Evolutionary conservation across 2,888 invertebrate species (phyloP).

Genomic region (Thymelicus lineola): DNA sequence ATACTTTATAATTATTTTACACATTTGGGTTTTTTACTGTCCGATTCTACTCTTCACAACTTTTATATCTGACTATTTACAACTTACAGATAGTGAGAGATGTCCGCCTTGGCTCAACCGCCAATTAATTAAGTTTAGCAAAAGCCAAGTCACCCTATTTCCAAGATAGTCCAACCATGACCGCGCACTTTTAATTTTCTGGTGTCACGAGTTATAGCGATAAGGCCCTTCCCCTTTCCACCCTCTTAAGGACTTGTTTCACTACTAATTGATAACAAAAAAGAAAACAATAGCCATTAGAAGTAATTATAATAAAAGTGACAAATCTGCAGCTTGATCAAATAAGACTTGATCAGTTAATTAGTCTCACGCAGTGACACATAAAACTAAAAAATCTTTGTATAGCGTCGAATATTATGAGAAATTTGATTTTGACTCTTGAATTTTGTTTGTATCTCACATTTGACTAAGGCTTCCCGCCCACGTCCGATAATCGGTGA

Average conservation of each 20-base stretch:
- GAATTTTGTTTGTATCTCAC: no score
- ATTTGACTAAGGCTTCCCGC: no score
- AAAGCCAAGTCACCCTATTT: slow-evolving; percentile 76
- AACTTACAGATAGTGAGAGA: slow-evolving; percentile 32
- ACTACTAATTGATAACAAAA: slow-evolving; percentile 1
- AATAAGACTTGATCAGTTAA: no score
- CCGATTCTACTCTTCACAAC: not conserved
- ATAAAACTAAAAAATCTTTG: no score
- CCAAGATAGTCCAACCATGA: slow-evolving; percentile 75
- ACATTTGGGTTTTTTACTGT: not conserved
- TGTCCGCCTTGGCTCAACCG: slow-evolving; percentile 54
- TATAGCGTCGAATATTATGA: no score
- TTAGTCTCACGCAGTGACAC: no score
- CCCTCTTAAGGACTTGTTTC: slow-evolving; percentile 53
- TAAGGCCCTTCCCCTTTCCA: slow-evolving; percentile 68
- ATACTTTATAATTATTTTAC: no score
- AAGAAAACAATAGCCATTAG: not conserved
- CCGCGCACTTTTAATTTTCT: slow-evolving; percentile 80
- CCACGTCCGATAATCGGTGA: no score
- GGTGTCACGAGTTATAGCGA: slow-evolving; percentile 77
- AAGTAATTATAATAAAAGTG: not conserved
- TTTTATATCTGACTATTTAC: slow-evolving; percentile 13
- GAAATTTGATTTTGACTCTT: no score
- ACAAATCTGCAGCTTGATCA: not conserved
- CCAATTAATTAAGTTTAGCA: slow-evolving; percentile 79